Conservation (phyloP, 2,113 vertebrate species). For the Mobula hypostoma region DNA sequence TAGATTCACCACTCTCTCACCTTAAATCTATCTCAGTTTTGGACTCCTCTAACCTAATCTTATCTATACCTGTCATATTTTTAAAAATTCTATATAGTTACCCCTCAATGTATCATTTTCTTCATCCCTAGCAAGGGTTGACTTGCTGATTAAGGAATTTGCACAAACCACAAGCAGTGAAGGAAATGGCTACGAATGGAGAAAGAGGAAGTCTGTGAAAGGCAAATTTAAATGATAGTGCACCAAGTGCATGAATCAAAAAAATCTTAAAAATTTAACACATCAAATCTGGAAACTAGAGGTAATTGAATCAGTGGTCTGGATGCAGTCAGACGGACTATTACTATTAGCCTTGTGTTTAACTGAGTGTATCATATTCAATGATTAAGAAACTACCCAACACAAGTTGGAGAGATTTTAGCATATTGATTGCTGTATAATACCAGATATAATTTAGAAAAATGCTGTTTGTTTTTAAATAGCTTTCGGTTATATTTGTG, state of each 20-base stretch:
- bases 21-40: too few relatives aligned
- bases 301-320: not conserved
- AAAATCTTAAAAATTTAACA: conserved; percentile 16
- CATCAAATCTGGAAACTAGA: not conserved
- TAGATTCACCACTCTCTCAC: too few relatives aligned
- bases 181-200: not conserved
- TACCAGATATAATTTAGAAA: not conserved
- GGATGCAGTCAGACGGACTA: not conserved
- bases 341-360: not conserved
- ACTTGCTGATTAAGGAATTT: not conserved
- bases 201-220: not conserved
- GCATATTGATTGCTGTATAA: not conserved
- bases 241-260: not conserved
- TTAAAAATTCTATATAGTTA: too few relatives aligned
- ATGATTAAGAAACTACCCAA: not conserved
- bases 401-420: not conserved
- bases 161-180: not conserved
- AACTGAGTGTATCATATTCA: not conserved
- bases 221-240: not conserved
- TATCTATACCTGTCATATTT: too few relatives aligned
- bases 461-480: not conserved
- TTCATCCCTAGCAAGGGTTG: not conserved
- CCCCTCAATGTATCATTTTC: not conserved
- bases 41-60: too few relatives aligned
- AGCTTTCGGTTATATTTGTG: not conserved